Evolutionary conservation across 2,113 vertebrate genomes (phyloP).

Genomic region (Heterocephalus glaber): DNA sequence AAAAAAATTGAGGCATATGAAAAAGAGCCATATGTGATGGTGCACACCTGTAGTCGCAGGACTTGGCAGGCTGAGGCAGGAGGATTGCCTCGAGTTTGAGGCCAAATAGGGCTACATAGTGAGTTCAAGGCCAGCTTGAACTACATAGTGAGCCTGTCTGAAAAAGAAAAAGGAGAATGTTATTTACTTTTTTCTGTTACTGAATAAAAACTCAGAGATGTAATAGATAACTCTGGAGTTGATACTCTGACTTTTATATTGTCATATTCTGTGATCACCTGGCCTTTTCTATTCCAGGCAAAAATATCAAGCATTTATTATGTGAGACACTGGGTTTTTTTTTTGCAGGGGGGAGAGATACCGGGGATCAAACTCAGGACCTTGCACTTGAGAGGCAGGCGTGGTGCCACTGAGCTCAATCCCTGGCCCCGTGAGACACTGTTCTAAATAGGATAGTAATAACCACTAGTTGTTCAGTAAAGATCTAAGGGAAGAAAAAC

Average conservation of each 20-base stretch:
- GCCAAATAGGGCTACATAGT: too few species aligned
- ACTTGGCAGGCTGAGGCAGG: too few species aligned
- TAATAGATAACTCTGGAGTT: not conserved
- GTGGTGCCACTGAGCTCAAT: too few species aligned
- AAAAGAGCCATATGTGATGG: not conserved
- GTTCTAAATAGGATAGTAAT: not conserved
- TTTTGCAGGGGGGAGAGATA: too few species aligned
- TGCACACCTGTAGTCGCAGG: too few species aligned
- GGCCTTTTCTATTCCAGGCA: not conserved
- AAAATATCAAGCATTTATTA: not conserved
- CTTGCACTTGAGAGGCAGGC: too few species aligned
- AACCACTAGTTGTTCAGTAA: not conserved
- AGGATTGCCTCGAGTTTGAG: too few species aligned
- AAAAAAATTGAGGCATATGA: constrained; percentile 24
- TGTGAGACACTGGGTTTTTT: not conserved
- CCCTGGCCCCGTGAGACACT: too few species aligned
- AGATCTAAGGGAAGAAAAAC: not conserved
- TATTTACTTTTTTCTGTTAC: not conserved
- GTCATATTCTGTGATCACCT: not conserved
- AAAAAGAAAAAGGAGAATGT: not conserved
- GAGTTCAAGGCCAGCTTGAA: too few species aligned
- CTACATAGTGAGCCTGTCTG: too few species aligned
- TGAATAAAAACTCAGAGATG: constrained; percentile 18
- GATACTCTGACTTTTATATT: not conserved
- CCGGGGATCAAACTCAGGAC: too few species aligned